phyloP scores from a whole-genome alignment of 2,888 invertebrate species.

The Orthonychiurus folsomi region DNA sequence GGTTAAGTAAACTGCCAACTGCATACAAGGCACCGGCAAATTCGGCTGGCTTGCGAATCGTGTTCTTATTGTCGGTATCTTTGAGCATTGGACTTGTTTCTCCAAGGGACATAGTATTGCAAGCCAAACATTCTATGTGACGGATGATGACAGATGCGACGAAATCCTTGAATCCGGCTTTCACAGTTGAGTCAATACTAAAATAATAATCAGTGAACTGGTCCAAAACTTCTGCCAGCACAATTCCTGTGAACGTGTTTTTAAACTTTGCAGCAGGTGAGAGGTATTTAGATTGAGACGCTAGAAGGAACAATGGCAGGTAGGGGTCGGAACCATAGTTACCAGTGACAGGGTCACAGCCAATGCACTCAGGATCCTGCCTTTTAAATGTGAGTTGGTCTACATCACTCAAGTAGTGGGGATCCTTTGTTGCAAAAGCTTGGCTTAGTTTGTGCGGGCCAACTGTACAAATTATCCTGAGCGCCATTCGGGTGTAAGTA shows the following conservation, averaged over 20 bases:
- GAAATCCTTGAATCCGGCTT: background rate
- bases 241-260: background rate
- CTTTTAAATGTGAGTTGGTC: background rate
- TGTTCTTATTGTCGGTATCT: too few relatives aligned
- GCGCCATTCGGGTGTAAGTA: conserved; percentile 24
- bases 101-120: background rate
- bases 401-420: too few relatives aligned
- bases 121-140: background rate
- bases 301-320: background rate
- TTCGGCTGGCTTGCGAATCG: background rate
- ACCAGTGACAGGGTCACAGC: too few relatives aligned
- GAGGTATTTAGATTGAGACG: background rate
- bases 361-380: background rate
- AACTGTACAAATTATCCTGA: conserved; percentile 8
- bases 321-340: background rate
- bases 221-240: background rate
- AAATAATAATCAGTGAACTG: background rate
- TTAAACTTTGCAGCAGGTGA: background rate
- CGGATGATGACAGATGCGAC: background rate
- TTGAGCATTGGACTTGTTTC: background rate
- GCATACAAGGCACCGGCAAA: conserved; percentile 57
- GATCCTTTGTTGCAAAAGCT: background rate
- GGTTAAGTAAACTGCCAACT: conserved; percentile 70
- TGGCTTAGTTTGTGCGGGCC: background rate
- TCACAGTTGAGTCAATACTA: background rate